phyloP scores from a whole-genome alignment of 2,888 invertebrate species.

The Dorcus parallelipipedus region DNA sequence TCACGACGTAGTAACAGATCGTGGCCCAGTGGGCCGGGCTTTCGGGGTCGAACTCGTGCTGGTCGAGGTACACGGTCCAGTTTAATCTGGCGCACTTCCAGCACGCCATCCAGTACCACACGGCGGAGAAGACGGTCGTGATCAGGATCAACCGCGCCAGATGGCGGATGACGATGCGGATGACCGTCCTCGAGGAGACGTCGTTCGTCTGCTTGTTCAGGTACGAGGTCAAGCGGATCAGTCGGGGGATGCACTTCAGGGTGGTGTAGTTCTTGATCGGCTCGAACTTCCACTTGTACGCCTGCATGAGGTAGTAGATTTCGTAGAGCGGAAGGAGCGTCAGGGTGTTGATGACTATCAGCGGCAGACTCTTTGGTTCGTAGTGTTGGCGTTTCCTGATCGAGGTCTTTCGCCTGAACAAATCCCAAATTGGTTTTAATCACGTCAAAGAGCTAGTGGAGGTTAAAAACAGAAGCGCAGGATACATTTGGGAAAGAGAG shows the following conservation, averaged over 20 bases:
- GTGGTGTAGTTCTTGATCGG: background rate
- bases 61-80: slow-evolving; percentile 17
- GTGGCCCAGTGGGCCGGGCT: slow-evolving; percentile 16
- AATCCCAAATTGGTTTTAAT: background rate
- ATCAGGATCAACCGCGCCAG: slow-evolving; percentile 14
- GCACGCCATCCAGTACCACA: slow-evolving; percentile 17
- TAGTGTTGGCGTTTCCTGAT: slow-evolving; percentile 13
- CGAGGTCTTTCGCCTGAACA: slow-evolving; percentile 10
- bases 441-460: background rate
- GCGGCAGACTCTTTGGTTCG: slow-evolving; percentile 9
- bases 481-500: background rate
- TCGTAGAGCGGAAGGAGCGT: slow-evolving; percentile 22
- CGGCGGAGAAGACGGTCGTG: slow-evolving; percentile 14
- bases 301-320: slow-evolving; percentile 14
- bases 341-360: slow-evolving; percentile 15
- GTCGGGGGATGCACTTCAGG: slow-evolving; percentile 2
- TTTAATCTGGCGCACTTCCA: slow-evolving; percentile 8
- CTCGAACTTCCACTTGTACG: slow-evolving; percentile 6
- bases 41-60: slow-evolving; percentile 5
- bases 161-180: slow-evolving; percentile 12
- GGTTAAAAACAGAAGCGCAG: too few relatives aligned
- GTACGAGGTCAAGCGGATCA: slow-evolving; percentile 10
- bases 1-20: slow-evolving; percentile 2
- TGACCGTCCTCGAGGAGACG: slow-evolving; percentile 15
- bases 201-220: slow-evolving; percentile 10